These are phyloP conservation scores for Pemphredon lugubris DNA, from an alignment of 2,888 invertebrate genomes.

Conservation along the genomic window DNA sequence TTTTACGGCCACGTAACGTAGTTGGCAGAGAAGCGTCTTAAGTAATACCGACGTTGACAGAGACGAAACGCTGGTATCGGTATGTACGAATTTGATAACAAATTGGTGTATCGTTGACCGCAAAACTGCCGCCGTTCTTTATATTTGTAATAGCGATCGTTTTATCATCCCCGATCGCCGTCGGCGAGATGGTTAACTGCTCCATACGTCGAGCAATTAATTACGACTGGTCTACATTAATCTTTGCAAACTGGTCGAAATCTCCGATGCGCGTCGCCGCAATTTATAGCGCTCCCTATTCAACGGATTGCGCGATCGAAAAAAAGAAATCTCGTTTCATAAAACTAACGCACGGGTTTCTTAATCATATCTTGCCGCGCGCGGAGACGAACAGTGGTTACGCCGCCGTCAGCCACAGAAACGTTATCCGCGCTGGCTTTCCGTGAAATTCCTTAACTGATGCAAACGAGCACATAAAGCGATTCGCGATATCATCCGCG, in stretches of 20 bases:
- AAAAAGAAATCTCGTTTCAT: slow-evolving; percentile 26
- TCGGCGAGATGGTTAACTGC: slow-evolving; percentile 46
- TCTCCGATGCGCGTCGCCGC: slow-evolving; percentile 41
- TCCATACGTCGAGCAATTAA: slow-evolving; percentile 54
- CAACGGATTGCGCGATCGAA: slow-evolving; percentile 10
- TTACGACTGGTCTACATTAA: slow-evolving; percentile 57
- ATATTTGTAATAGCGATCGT: slow-evolving; percentile 61
- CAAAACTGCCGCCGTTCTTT: slow-evolving; percentile 53
- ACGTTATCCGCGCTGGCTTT: slow-evolving; percentile 12
- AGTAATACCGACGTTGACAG: slow-evolving; percentile 51
- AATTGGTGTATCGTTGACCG: slow-evolving; percentile 57
- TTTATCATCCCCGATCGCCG: slow-evolving; percentile 59
- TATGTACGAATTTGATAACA: slow-evolving; percentile 49
- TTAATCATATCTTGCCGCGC: slow-evolving; percentile 5
- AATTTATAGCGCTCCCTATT: slow-evolving; percentile 44
- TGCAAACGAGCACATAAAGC: slow-evolving; percentile 42
- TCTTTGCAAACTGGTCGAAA: slow-evolving; percentile 63
- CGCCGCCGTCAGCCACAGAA: slow-evolving; percentile 5
- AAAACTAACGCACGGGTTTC: slow-evolving; percentile 23
- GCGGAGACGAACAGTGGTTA: background rate
- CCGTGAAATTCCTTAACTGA: slow-evolving; percentile 33
- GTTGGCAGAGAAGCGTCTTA: slow-evolving; percentile 35
- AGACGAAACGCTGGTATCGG: slow-evolving; percentile 48
- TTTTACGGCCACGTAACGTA: too few species aligned
- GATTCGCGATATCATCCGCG: slow-evolving; percentile 32